Evolutionary conservation across 2,888 invertebrate species (phyloP).

Genomic region (Drosophila paramelanica): DNA sequence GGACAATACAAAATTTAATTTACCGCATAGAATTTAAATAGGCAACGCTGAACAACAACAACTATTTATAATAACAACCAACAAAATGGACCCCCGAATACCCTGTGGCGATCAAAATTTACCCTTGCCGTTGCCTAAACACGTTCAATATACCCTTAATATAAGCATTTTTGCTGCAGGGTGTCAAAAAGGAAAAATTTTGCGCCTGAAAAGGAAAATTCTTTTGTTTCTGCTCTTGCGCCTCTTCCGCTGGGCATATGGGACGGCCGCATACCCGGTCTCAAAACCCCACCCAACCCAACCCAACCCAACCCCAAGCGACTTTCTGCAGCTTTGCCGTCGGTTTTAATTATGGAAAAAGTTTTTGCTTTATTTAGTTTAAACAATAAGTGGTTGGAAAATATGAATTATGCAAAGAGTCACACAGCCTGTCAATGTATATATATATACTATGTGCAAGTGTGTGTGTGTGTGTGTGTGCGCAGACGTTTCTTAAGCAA

Average conservation of each 20-base stretch:
- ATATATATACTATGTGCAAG: not conserved
- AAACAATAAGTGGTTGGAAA: constrained; percentile 76
- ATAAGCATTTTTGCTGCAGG: not conserved
- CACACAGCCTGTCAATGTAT: constrained; percentile 35
- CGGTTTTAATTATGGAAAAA: constrained; percentile 77
- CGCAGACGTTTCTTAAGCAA: constrained; percentile 62
- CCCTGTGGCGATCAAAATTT: constrained; percentile 3
- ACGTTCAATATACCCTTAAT: constrained; percentile 13
- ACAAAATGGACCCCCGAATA: not conserved
- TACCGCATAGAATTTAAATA: constrained; percentile 71
- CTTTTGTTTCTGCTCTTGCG: constrained; percentile 65
- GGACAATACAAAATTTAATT: constrained; percentile 73
- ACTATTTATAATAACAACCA: not conserved
- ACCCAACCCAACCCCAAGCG: constrained; percentile 16
- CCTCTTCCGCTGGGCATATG: constrained; percentile 37
- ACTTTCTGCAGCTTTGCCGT: constrained; percentile 53
- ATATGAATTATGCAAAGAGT: constrained; percentile 72
- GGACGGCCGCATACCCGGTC: too few species aligned
- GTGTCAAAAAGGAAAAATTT: constrained; percentile 40
- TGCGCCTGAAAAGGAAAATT: constrained; percentile 54
- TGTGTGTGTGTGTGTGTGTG: constrained; percentile 18
- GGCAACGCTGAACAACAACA: constrained; percentile 23
- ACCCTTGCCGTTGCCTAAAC: not conserved
- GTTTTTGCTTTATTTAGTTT: constrained; percentile 77
- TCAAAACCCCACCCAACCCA: not conserved